Conservation (phyloP, 1,140 invertebrate genomes). For the Drosophila seguyi region DNA sequence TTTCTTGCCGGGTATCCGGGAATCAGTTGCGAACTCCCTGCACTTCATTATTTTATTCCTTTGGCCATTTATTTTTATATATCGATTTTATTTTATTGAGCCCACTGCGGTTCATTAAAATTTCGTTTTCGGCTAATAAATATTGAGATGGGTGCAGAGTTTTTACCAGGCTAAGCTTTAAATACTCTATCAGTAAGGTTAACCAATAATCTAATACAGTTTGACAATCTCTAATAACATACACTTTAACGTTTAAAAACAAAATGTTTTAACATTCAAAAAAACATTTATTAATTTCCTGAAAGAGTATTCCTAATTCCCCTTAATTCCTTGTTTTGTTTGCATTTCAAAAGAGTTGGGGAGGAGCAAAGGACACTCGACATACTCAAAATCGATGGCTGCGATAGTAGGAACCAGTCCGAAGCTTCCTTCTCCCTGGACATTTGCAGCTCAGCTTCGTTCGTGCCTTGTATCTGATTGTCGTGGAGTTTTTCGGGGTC, state of each 20-base stretch:
- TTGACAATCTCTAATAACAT: background rate
- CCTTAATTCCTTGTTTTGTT: background rate
- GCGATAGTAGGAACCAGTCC: slow-evolving; percentile 69
- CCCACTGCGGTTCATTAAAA: slow-evolving; percentile 74
- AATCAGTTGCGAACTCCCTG: slow-evolving; percentile 8
- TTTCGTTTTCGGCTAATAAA: slow-evolving; percentile 79
- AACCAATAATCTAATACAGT: too few species aligned
- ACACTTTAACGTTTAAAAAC: background rate
- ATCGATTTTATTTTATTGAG: slow-evolving; percentile 71
- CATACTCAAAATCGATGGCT: slow-evolving; percentile 80
- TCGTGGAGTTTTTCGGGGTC: slow-evolving; percentile 47
- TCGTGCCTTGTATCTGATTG: slow-evolving; percentile 77
- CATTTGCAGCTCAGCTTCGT: slow-evolving; percentile 33
- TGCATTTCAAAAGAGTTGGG: slow-evolving; percentile 10
- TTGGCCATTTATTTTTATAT: slow-evolving; percentile 53
- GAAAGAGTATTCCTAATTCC: slow-evolving; percentile 8
- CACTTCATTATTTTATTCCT: slow-evolving; percentile 62
- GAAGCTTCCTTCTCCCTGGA: slow-evolving; percentile 49
- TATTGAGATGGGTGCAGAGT: slow-evolving; percentile 41
- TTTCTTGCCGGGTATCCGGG: slow-evolving; percentile 10
- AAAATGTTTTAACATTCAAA: too few species aligned
- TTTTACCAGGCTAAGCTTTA: background rate
- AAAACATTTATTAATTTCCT: background rate
- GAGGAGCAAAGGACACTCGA: slow-evolving; percentile 57
- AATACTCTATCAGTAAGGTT: slow-evolving; percentile 1